Evolutionary conservation across 2,113 vertebrate species (phyloP).

Genomic region (Candoia aspera): DNA sequence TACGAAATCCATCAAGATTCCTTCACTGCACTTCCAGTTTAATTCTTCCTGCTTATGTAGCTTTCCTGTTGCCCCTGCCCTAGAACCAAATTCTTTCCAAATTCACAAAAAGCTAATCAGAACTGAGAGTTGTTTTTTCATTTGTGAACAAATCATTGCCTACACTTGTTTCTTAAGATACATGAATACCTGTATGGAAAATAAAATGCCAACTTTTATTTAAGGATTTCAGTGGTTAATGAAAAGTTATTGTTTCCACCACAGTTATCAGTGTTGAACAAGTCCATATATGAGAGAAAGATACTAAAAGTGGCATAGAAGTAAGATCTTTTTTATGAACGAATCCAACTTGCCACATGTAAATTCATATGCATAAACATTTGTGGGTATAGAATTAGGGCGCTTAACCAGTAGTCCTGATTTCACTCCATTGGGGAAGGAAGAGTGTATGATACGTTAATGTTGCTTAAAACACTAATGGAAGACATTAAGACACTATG

Average conservation of each 20-base stretch:
- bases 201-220: slow-evolving; percentile 1
- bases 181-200: background rate
- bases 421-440: slow-evolving; percentile 7
- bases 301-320: background rate
- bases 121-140: background rate
- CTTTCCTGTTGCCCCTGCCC: background rate
- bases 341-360: slow-evolving; percentile 30
- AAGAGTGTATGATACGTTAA: slow-evolving; percentile 13
- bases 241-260: slow-evolving; percentile 54
- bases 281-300: background rate
- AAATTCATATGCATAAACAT: background rate
- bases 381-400: background rate
- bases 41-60: background rate
- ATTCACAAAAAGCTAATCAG: background rate
- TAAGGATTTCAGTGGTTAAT: background rate
- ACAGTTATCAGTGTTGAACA: slow-evolving; percentile 27
- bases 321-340: slow-evolving; percentile 31
- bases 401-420: background rate
- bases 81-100: background rate
- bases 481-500: slow-evolving; percentile 11
- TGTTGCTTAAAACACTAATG: slow-evolving; percentile 24
- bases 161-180: background rate
- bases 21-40: background rate
- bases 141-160: background rate
- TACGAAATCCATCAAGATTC: background rate